Percentiles rank a stretch among this genome's conserved stretches.
Conservation (phyloP, 2,113 vertebrate species). For the Columba janthina region DNA sequence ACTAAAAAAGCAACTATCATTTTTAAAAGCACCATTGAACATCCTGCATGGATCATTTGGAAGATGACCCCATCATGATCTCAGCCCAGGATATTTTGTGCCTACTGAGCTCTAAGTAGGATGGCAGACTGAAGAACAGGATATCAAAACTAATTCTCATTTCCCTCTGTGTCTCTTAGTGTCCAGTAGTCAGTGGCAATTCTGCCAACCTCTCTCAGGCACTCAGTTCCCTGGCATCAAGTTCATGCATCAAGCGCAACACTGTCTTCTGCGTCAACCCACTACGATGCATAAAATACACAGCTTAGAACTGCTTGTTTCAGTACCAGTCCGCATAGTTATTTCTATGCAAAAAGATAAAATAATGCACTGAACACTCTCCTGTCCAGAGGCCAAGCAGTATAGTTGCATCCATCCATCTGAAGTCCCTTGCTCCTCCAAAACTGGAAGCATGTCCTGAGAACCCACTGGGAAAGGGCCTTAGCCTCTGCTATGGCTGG, state of each 20-base stretch:
- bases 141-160: background rate
- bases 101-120: background rate
- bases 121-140: background rate
- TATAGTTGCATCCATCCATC: background rate
- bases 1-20: background rate
- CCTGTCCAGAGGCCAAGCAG: background rate
- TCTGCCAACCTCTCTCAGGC: background rate
- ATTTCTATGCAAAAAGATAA: background rate
- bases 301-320: background rate
- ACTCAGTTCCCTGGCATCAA: background rate
- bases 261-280: background rate
- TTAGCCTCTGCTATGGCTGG: background rate
- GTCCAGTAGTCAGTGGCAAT: background rate
- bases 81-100: background rate
- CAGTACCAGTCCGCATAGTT: background rate
- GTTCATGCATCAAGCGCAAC: background rate
- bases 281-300: background rate
- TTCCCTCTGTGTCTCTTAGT: background rate
- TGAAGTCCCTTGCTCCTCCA: background rate
- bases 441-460: background rate
- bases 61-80: fast-evolving
- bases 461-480: background rate
- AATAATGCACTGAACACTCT: background rate
- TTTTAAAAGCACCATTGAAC: background rate
- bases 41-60: background rate